A percentile compares a stretch with the other conserved stretches of the same genome.
Conservation (phyloP, 2,113 vertebrate species). For the Pandion haliaetus region DNA sequence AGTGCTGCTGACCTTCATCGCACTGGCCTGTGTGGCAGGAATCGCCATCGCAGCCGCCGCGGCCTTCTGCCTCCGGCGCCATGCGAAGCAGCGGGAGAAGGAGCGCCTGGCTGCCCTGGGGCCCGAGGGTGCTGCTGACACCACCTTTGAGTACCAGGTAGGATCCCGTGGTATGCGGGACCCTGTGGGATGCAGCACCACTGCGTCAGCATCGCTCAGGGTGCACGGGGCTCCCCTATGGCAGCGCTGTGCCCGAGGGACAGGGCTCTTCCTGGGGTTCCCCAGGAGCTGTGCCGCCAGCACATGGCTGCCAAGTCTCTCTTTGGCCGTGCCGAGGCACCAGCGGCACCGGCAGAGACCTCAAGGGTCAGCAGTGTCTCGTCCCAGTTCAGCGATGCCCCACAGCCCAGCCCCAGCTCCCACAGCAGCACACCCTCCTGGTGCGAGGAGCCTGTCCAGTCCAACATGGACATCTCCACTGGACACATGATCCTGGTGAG, state of each 20-base stretch:
- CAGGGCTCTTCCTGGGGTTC: background rate
- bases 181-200: rapidly evolving
- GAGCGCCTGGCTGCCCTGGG: slow-evolving; percentile 87
- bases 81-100: slow-evolving; percentile 84
- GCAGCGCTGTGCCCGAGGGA: rapidly evolving
- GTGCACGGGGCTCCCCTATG: rapidly evolving
- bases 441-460: slow-evolving; percentile 97
- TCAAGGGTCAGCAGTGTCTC: slow-evolving; percentile 96
- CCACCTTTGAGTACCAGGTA: slow-evolving; percentile 96
- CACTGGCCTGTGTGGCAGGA: slow-evolving; percentile 86
- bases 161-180: rapidly evolving
- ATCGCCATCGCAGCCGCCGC: slow-evolving; percentile 82
- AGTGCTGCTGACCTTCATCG: slow-evolving; percentile 86
- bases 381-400: slow-evolving; percentile 93
- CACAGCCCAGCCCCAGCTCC: slow-evolving; percentile 94
- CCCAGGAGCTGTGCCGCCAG: slow-evolving; percentile 94
- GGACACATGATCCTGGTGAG: slow-evolving; percentile 98
- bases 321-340: slow-evolving; percentile 78
- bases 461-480: slow-evolving; percentile 98
- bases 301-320: slow-evolving; percentile 96
- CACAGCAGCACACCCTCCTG: slow-evolving; percentile 97
- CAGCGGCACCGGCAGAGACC: slow-evolving; percentile 73
- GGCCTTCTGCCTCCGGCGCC: slow-evolving; percentile 85
- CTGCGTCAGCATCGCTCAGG: rapidly evolving
- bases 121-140: slow-evolving; percentile 91